Percentiles rank a stretch among this genome's conserved stretches.
These are phyloP conservation scores for Falco berigora DNA, from an alignment of 2,797 vertebrate species.

Conservation along the genomic window DNA sequence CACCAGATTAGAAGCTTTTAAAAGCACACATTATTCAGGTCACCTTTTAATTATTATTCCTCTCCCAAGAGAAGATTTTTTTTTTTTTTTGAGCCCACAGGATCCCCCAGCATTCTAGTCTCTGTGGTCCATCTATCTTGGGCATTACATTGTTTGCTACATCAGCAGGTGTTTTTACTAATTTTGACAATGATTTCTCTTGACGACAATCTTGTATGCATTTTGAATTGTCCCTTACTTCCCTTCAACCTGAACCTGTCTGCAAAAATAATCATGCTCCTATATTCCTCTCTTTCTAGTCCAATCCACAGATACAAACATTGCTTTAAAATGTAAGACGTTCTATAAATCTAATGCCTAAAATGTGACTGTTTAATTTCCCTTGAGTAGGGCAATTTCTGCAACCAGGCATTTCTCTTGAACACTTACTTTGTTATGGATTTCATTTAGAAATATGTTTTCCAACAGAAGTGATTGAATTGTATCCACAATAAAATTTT, in stretches of 20 bases:
- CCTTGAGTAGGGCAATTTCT: conserved; percentile 9
- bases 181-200: background rate
- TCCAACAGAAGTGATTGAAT: too few relatives aligned
- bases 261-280: background rate
- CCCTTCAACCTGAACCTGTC: background rate
- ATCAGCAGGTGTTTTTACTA: background rate
- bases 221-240: background rate
- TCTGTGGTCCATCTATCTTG: background rate
- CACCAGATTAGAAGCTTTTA: background rate
- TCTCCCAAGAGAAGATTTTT: background rate
- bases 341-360: background rate
- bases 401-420: background rate
- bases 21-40: background rate
- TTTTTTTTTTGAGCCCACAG: background rate
- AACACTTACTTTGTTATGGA: background rate
- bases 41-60: background rate
- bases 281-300: background rate
- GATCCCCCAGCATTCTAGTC: background rate
- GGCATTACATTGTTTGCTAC: background rate
- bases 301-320: background rate
- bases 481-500: too few relatives aligned
- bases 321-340: background rate
- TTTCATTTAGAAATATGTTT: background rate
- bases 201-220: background rate
- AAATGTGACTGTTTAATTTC: conserved; percentile 1